Percentiles rank a stretch among this genome's conserved stretches.
Evolutionary conservation across 2,888 invertebrate genomes (phyloP).

Genomic region (Drosophila testacea): DNA sequence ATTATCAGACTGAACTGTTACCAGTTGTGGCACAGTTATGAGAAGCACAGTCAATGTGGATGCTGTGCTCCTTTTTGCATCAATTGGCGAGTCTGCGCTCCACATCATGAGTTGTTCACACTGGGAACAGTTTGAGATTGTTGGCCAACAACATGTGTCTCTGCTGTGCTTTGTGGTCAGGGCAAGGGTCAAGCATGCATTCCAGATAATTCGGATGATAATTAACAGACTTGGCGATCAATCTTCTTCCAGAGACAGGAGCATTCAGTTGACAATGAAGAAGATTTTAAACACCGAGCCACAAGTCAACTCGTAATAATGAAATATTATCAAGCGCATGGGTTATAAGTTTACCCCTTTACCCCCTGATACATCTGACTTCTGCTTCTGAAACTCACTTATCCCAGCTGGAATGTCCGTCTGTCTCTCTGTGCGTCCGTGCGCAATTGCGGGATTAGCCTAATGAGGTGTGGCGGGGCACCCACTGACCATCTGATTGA

Average conservation of each 20-base stretch:
- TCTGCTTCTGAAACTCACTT: not conserved
- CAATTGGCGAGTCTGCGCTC: constrained; percentile 52
- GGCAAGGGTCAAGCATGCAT: constrained; percentile 24
- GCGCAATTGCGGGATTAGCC: constrained; percentile 75
- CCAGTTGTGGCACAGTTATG: constrained; percentile 6
- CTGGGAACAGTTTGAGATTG: constrained; percentile 33
- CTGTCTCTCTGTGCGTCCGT: constrained; percentile 55
- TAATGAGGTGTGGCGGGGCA: constrained; percentile 75
- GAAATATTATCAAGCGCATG: constrained; percentile 62
- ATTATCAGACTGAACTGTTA: constrained; percentile 32
- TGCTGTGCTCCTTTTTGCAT: constrained; percentile 56
- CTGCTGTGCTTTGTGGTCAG: not conserved
- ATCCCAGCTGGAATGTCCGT: constrained; percentile 5
- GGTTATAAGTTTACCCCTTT: constrained; percentile 44
- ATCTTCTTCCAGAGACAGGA: constrained; percentile 34
- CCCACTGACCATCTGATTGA: constrained; percentile 67
- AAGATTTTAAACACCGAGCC: constrained; percentile 28
- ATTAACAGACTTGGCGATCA: constrained; percentile 50
- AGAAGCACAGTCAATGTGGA: constrained; percentile 54
- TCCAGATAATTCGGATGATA: constrained; percentile 47
- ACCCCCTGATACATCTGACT: not conserved
- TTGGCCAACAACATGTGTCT: constrained; percentile 6
- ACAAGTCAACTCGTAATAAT: constrained; percentile 71
- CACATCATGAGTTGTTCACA: not conserved
- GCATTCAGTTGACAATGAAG: constrained; percentile 10